Conservation (phyloP, 2,113 vertebrate species). For the Cichladusa arquata region DNA sequence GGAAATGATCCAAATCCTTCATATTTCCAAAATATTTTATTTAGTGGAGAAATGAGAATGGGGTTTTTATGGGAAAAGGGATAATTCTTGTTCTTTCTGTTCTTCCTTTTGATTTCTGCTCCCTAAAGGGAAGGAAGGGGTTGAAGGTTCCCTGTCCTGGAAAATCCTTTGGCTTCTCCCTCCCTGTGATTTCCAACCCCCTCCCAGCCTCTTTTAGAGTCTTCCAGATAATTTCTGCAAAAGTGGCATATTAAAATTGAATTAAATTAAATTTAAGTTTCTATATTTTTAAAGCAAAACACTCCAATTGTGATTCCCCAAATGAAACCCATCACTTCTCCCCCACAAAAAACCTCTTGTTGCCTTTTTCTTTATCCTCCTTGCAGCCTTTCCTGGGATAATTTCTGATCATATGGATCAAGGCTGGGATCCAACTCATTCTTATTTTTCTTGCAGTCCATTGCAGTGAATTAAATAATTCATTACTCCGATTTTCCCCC, state of each 20-base stretch:
- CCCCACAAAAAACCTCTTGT: accelerated
- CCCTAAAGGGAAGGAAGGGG: not conserved
- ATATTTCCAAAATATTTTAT: not conserved
- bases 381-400: not conserved
- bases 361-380: not conserved
- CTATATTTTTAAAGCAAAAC: not conserved
- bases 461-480: not conserved
- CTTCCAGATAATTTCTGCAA: not conserved
- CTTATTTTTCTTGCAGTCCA: not conserved
- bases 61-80: not conserved
- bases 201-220: not conserved
- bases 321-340: accelerated
- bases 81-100: not conserved
- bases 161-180: not conserved
- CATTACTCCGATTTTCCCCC: not conserved
- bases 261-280: not conserved
- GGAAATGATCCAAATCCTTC: not conserved
- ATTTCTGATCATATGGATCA: accelerated
- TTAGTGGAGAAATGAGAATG: not conserved
- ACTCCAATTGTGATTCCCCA: not conserved
- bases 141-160: not conserved
- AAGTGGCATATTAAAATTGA: not conserved
- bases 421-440: not conserved
- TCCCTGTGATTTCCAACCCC: accelerated
- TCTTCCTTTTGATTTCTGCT: not conserved